phyloP scores from a whole-genome alignment of 2,888 invertebrate species.

The Eueremaeus valkanovi region DNA sequence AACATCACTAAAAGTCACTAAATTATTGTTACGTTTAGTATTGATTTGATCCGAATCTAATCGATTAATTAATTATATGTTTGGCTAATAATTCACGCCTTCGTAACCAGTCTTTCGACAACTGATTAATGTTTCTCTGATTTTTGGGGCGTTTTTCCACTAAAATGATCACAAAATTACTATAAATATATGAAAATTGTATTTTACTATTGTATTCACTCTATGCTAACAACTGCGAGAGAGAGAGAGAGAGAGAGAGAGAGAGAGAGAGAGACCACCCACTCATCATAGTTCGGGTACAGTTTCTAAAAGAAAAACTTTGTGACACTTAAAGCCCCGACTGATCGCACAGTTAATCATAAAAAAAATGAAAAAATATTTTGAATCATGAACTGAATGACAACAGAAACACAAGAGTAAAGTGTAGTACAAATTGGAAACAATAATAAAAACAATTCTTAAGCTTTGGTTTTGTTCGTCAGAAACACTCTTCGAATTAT shows the following conservation, averaged over 20 bases:
- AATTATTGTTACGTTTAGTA: too few relatives aligned
- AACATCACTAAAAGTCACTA: too few relatives aligned
- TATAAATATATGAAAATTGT: constrained; percentile 2
- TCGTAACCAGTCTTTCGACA: background rate
- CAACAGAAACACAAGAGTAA: background rate
- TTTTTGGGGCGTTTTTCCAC: constrained; percentile 24
- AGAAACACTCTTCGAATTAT: background rate
- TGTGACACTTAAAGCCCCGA: background rate
- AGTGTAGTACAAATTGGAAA: background rate
- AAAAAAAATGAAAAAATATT: background rate
- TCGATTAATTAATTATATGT: constrained; percentile 5
- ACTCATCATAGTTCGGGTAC: constrained; percentile 1
- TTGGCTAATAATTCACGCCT: constrained; percentile 16
- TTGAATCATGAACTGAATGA: background rate
- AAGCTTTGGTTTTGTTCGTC: background rate
- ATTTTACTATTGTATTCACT: background rate
- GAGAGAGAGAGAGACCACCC: background rate
- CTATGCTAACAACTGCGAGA: background rate
- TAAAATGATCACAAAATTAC: background rate
- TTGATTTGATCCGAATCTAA: too few relatives aligned
- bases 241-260: too few relatives aligned
- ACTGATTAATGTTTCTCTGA: background rate
- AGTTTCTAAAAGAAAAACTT: background rate
- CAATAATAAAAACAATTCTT: background rate
- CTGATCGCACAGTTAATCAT: background rate